Evolutionary conservation across 2,888 invertebrate genomes (phyloP).

Genomic region (Athalia cordata): DNA sequence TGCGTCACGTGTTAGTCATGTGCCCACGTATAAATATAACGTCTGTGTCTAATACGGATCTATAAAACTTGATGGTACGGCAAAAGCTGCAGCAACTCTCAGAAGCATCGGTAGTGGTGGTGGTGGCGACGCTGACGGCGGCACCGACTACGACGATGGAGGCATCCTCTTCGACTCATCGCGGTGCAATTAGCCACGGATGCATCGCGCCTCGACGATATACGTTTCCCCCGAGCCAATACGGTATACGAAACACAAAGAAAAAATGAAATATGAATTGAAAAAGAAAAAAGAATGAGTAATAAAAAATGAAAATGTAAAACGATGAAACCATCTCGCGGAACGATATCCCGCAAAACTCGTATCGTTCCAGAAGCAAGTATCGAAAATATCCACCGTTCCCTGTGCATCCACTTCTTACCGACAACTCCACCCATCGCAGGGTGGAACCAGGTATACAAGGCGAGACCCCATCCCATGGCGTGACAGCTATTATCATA

Average conservation of each 20-base stretch:
- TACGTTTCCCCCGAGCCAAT: neutral
- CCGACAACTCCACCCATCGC: slow-evolving; percentile 35
- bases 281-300: too few species aligned
- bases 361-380: slow-evolving; percentile 23
- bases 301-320: too few species aligned
- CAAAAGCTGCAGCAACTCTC: neutral
- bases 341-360: slow-evolving; percentile 15
- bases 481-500: slow-evolving; percentile 60
- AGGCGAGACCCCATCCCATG: slow-evolving; percentile 48
- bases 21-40: slow-evolving; percentile 32
- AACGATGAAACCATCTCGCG: slow-evolving; percentile 9
- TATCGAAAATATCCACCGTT: slow-evolving; percentile 17
- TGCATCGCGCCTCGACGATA: neutral
- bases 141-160: neutral
- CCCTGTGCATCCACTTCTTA: neutral
- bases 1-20: slow-evolving; percentile 12
- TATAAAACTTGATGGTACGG: slow-evolving; percentile 30
- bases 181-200: neutral
- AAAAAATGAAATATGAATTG: too few species aligned
- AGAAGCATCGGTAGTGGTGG: too few species aligned
- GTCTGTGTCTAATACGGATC: slow-evolving; percentile 37
- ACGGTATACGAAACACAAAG: neutral
- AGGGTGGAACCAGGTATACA: slow-evolving; percentile 21
- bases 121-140: neutral
- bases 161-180: neutral